These are phyloP conservation scores for Cichladusa arquata DNA, from an alignment of 2,113 vertebrate genomes.

Conservation along the genomic window DNA sequence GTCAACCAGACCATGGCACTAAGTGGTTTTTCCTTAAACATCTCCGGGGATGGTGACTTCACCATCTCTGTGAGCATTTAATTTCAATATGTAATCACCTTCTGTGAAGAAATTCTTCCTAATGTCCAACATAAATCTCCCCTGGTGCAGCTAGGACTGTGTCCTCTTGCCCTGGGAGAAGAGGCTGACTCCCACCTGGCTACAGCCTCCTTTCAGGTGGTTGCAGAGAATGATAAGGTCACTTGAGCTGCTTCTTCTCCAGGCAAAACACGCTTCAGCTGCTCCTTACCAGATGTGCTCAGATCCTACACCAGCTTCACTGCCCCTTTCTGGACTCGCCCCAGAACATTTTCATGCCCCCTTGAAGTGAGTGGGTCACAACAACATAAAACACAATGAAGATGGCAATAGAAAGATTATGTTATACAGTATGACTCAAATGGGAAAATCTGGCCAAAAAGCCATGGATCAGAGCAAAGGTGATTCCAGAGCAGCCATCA, in stretches of 20 bases:
- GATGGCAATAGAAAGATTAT: background rate
- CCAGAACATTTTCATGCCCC: background rate
- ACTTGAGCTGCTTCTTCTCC: background rate
- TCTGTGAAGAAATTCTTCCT: background rate
- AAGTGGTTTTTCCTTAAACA: background rate
- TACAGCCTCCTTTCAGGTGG: background rate
- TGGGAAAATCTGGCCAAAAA: background rate
- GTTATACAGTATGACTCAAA: background rate
- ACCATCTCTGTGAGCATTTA: background rate
- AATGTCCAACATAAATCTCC: background rate
- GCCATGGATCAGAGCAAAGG: background rate
- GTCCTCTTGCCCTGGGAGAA: background rate
- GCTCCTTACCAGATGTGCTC: background rate
- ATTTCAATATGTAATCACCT: background rate
- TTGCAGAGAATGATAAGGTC: background rate
- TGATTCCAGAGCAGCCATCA: background rate
- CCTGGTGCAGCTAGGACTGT: no score
- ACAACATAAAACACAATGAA: rapidly evolving
- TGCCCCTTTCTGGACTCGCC: background rate
- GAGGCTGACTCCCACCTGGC: rapidly evolving
- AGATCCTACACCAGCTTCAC: background rate
- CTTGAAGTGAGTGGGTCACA: background rate
- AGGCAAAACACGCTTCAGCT: background rate
- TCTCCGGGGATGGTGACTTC: no score
- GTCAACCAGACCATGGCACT: background rate